Percentiles rank a stretch among this genome's conserved stretches.
Conservation (phyloP, 1,140 invertebrate genomes). For the Hycleus cichorii region DNA sequence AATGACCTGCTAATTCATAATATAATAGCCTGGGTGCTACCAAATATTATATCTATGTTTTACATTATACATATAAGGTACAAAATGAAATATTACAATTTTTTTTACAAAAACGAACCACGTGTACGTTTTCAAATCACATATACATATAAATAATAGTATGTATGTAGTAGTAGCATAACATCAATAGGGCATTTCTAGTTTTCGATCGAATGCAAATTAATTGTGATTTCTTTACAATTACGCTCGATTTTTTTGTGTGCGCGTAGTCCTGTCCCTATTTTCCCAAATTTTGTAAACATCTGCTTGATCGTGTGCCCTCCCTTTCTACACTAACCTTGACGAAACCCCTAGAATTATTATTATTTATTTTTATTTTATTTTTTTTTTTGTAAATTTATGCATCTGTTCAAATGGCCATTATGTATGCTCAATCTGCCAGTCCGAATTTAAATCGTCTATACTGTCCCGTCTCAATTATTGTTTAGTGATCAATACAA, state of each 20-base stretch:
- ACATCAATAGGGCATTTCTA: conserved; percentile 1
- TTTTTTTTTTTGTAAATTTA: conserved; percentile 28
- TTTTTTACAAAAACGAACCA: conserved; percentile 5
- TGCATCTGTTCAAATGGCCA: conserved; percentile 31
- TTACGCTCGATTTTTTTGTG: conserved; percentile 26
- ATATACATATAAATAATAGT: neutral
- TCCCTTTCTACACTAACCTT: conserved; percentile 19
- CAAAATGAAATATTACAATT: conserved; percentile 18
- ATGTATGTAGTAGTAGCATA: too few species aligned
- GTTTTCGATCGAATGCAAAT: conserved; percentile 28
- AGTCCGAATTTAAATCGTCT: neutral
- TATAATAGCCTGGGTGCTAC: conserved; percentile 38
- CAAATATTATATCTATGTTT: conserved; percentile 35
- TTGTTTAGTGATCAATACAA: neutral
- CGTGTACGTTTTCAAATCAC: conserved; percentile 8
- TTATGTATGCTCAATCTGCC: conserved; percentile 16
- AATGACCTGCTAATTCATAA: conserved; percentile 41
- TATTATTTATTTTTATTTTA: neutral
- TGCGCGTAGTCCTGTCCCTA: conserved; percentile 17
- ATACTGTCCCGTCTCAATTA: neutral
- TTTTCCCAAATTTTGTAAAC: conserved; percentile 35
- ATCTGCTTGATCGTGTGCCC: conserved; percentile 26
- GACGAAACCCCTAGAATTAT: conserved; percentile 20
- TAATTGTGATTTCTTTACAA: conserved; percentile 29
- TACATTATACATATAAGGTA: conserved; percentile 23